Base-by-base conservation (phyloP, 2,888 invertebrate genomes). In the Eremobia ochroleuca region DNA sequence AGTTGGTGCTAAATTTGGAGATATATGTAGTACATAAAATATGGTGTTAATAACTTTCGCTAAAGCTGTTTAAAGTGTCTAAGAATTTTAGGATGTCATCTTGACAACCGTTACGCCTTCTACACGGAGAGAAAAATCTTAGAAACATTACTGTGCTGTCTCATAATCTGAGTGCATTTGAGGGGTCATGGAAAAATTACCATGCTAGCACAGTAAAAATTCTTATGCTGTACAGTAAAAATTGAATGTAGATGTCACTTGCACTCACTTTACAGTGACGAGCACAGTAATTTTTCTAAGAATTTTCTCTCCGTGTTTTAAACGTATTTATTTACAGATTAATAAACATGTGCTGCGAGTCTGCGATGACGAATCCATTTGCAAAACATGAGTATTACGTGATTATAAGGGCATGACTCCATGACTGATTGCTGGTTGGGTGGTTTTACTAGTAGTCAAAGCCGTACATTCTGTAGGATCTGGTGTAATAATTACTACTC, bases 301-400 rank as follows among this genome's bases (percentile, higher is more conserved):
- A n/a, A n/a, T n/a, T n/a, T n/a, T n/a, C n/a, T n/a, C n/a, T n/a
- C n/a, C n/a, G n/a, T n/a, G n/a, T n/a, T n/a, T n/a, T n/a, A n/a
- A n/a, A n/a, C n/a, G n/a, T n/a, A n/a, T n/a, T n/a, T n/a, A 25
- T 52, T 43, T 34, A 28, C 18, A 76, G 43, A 65, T 58, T 55
- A 55, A 28, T 28, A 25, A 55, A 34, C 28, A 76, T 46, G 3
- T 46, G 21, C 66, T 46, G 5, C 34, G 13, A 37, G 34, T 76
- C 28, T 58, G 46, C 46, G 9, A 40, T 77, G 46, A 77, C 46
- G 25, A 67, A 67, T 76, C 25, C 25, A 25, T 76, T 76, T 13
- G 37, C 28, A 21, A 76, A 58, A 15, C 28, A 9, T 55, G 8
- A 37, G 58, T 6, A 37, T 76, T 58, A 15, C 66, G 65, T 65